These are phyloP conservation scores for Pachliopta kotzebuea DNA, from an alignment of 2,888 invertebrate species.

Conservation along the genomic window DNA sequence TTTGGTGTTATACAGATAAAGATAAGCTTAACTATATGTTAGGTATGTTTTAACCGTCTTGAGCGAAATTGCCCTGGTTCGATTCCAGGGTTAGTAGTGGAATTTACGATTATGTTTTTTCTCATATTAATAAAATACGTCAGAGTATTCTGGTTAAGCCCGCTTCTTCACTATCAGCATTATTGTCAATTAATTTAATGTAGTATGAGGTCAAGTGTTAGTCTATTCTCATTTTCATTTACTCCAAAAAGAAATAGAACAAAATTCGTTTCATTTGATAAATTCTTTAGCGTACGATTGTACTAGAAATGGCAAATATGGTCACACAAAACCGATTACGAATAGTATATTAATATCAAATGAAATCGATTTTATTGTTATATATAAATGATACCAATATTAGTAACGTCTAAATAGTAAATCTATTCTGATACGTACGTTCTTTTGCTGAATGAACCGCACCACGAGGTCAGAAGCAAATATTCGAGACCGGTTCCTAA, in stretches of 20 bases:
- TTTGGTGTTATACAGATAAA: too few species aligned
- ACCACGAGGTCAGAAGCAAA: constrained; percentile 35
- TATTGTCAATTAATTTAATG: too few species aligned
- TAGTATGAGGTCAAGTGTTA: too few species aligned
- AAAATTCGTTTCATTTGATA: not conserved
- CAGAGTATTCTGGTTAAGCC: too few species aligned
- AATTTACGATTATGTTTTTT: too few species aligned
- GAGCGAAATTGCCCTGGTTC: too few species aligned
- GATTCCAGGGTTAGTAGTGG: too few species aligned
- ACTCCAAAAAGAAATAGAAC: not conserved
- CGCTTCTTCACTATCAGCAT: too few species aligned
- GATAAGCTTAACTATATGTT: too few species aligned
- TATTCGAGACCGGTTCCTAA: constrained; percentile 36
- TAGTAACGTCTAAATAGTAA: constrained; percentile 20
- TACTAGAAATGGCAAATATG: not conserved
- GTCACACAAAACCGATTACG: not conserved
- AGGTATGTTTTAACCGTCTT: too few species aligned
- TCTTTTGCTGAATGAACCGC: constrained; percentile 35
- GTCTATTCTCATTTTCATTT: too few species aligned
- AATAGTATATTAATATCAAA: not conserved
- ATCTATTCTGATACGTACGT: constrained; percentile 7
- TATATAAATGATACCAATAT: not conserved
- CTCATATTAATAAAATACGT: too few species aligned
- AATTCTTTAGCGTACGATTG: not conserved
- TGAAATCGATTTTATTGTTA: constrained; percentile 1